Percentiles rank a stretch among this genome's conserved stretches.
Evolutionary conservation across 2,888 invertebrate genomes (phyloP).

Genomic region (Anthophora plumipes): DNA sequence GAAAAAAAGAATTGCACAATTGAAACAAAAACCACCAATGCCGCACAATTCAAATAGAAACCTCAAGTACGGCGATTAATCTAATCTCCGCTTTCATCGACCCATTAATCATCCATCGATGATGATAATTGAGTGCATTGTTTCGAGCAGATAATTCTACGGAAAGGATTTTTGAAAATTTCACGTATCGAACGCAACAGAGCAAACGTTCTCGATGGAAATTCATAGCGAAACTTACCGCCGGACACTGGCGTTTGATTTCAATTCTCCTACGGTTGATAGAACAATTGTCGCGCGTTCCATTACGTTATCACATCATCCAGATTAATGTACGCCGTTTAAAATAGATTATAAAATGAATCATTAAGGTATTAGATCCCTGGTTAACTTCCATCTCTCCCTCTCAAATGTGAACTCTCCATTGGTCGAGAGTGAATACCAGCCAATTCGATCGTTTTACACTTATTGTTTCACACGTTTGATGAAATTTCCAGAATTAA

Average conservation of each 20-base stretch:
- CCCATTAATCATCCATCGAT: neutral
- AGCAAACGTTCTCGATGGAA: too few relatives aligned
- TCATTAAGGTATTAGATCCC: conserved; percentile 15
- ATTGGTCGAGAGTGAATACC: neutral
- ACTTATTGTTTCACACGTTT: too few relatives aligned
- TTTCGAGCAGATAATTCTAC: neutral
- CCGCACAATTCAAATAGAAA: neutral
- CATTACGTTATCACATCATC: conserved; percentile 28
- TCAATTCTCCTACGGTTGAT: neutral
- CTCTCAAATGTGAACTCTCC: neutral
- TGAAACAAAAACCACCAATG: too few relatives aligned
- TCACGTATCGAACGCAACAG: neutral
- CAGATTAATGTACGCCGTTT: conserved; percentile 19
- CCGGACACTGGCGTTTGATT: conserved; percentile 13
- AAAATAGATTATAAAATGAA: conserved; percentile 29
- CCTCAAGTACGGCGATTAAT: conserved; percentile 5
- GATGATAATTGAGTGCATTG: neutral
- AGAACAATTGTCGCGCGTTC: conserved; percentile 4
- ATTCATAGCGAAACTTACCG: neutral
- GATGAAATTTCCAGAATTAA: too few relatives aligned
- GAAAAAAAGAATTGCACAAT: neutral
- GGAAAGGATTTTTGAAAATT: neutral
- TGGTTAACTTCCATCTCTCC: neutral
- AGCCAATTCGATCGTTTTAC: neutral
- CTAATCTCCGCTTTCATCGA: conserved; percentile 25